A percentile compares a stretch with the other conserved stretches of the same genome.
Evolutionary conservation across 2,113 vertebrate genomes (phyloP).

Genomic region (Neotragus pygmaeus): DNA sequence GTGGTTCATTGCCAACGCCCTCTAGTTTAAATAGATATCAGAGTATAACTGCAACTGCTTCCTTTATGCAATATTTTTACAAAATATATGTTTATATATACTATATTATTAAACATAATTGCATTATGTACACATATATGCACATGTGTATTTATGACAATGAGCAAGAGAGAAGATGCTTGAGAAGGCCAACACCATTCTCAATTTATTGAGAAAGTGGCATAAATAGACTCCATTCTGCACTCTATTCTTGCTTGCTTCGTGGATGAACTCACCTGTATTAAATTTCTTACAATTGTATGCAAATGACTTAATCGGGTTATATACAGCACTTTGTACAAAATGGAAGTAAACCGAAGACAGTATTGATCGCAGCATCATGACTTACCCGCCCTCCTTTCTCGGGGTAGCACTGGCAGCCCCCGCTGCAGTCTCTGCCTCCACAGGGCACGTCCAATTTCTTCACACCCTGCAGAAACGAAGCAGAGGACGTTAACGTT

Average conservation of each 20-base stretch:
- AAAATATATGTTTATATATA: background rate
- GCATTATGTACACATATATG: no score
- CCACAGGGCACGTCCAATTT: constrained; percentile 89
- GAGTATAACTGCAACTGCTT: background rate
- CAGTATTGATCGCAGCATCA: fast-evolving
- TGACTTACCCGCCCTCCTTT: constrained; percentile 95
- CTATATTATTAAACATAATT: background rate
- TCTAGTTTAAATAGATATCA: background rate
- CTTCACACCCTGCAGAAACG: constrained; percentile 90
- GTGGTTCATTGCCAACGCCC: background rate
- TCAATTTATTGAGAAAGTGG: background rate
- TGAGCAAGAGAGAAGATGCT: background rate
- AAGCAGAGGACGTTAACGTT: constrained; percentile 48
- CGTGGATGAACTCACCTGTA: background rate
- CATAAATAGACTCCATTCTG: background rate
- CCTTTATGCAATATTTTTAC: background rate
- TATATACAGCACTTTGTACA: background rate
- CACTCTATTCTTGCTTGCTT: background rate
- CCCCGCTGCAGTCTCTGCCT: constrained; percentile 96
- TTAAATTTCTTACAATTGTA: background rate
- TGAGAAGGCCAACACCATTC: background rate
- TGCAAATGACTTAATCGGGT: background rate
- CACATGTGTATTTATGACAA: background rate
- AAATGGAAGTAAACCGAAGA: background rate
- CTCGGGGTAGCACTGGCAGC: constrained; percentile 95